A percentile compares a stretch with the other conserved stretches of the same genome.
Evolutionary conservation across 2,113 vertebrate genomes (phyloP).

Genomic region (Nothobranchius kuhntae): DNA sequence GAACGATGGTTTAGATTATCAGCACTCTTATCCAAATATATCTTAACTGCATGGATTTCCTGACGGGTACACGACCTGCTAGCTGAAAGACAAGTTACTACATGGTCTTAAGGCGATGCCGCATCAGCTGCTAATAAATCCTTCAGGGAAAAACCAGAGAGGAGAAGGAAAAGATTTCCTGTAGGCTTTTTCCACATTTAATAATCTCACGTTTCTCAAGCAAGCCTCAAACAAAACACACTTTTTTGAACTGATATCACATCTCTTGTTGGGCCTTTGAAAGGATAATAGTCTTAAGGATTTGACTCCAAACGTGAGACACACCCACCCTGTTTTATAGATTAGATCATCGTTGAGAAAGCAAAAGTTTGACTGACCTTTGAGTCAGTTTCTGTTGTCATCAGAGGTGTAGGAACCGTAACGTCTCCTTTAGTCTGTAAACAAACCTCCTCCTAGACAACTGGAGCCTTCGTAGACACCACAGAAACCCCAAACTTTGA

Average conservation of each 20-base stretch:
- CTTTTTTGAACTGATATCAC: background rate
- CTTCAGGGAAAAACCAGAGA: conserved; percentile 6
- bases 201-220: background rate
- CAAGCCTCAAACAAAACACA: background rate
- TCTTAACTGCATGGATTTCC: conserved; percentile 21
- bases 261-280: no score
- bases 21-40: conserved; percentile 21
- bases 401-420: conserved; percentile 24
- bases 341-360: background rate
- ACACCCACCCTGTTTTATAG: background rate
- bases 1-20: conserved; percentile 49
- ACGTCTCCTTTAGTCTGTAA: conserved; percentile 45
- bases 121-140: conserved; percentile 34
- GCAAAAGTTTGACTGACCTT: conserved; percentile 2
- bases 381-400: conserved; percentile 26
- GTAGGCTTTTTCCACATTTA: conserved; percentile 21
- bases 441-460: conserved; percentile 72
- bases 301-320: background rate
- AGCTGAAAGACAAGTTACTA: conserved; percentile 23
- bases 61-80: conserved; percentile 23
- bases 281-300: no score
- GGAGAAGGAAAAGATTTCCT: conserved; percentile 19
- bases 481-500: conserved; percentile 67
- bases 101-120: conserved; percentile 28
- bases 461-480: conserved; percentile 71